Percentiles rank a stretch among this genome's conserved stretches.
Conservation (phyloP, 2,797 vertebrate genomes). For the Leptodactylus fallax region DNA sequence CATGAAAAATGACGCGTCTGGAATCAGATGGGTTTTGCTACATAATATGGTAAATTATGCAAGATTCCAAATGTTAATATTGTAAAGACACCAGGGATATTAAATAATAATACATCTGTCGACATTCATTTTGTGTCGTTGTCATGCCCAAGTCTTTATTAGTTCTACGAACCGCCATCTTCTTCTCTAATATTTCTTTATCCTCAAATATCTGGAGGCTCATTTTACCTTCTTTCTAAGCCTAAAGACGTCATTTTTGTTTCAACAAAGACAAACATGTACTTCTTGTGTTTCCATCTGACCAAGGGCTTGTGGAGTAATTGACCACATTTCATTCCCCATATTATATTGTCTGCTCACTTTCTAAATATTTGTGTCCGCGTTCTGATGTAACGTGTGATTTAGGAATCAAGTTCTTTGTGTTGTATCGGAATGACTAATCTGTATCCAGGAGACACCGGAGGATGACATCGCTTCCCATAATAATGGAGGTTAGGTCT, state of each 20-base stretch:
- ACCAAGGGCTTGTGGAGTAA: not conserved
- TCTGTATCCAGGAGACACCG: not conserved
- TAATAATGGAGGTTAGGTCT: slow-evolving; percentile 29
- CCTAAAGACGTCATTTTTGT: not conserved
- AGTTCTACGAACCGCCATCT: not conserved
- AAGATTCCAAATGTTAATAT: slow-evolving; percentile 50
- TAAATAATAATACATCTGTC: slow-evolving; percentile 50
- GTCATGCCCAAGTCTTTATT: not conserved
- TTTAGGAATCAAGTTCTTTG: not conserved
- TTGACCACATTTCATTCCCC: not conserved
- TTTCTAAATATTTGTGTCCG: not conserved
- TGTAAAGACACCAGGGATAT: slow-evolving; percentile 28
- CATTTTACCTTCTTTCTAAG: not conserved
- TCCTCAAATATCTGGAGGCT: slow-evolving; percentile 1
- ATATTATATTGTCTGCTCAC: not conserved
- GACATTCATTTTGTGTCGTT: slow-evolving; percentile 30
- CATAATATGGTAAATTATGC: slow-evolving; percentile 50
- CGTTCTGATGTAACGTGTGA: not conserved
- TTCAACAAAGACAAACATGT: not conserved
- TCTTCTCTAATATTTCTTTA: slow-evolving; percentile 32
- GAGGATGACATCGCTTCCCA: not conserved
- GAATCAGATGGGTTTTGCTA: not conserved
- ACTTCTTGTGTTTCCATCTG: not conserved
- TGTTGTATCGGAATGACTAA: not conserved
- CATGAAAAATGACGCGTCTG: slow-evolving; percentile 31